These are phyloP conservation scores for Cherax destructor DNA, from an alignment of 1,140 invertebrate species.

Conservation along the genomic window DNA sequence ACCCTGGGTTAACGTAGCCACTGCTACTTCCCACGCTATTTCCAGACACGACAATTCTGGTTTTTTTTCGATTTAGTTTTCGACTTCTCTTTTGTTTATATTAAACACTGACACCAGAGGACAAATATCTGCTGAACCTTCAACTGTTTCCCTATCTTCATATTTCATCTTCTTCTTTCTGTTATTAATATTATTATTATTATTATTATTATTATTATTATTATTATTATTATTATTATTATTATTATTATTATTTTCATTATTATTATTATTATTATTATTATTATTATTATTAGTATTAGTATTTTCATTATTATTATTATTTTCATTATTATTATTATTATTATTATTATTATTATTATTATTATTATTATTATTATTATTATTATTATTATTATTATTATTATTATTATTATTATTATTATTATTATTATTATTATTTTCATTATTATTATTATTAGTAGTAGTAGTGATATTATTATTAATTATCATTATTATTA, in stretches of 20 bases:
- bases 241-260: neutral
- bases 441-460: constrained; percentile 18
- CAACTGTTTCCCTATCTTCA: too few species aligned
- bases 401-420: neutral
- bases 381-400: neutral
- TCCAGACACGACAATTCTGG: too few species aligned
- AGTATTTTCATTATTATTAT: neutral
- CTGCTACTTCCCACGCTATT: too few species aligned
- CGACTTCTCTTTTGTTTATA: neutral
- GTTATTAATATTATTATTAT: neutral
- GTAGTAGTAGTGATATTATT: too few species aligned
- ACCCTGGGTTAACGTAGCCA: too few species aligned
- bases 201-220: constrained; percentile 14
- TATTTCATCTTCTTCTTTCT: neutral
- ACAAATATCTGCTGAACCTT: too few species aligned
- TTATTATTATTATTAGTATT: neutral
- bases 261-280: constrained; percentile 3
- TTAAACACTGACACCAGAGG: too few species aligned
- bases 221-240: neutral
- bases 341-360: neutral
- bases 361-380: constrained; percentile 3
- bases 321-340: neutral
- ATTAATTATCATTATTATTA: neutral
- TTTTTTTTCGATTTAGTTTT: too few species aligned
- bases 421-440: neutral